Base-by-base conservation (phyloP, 2,888 invertebrate genomes). In the Eremobia ochroleuca region DNA sequence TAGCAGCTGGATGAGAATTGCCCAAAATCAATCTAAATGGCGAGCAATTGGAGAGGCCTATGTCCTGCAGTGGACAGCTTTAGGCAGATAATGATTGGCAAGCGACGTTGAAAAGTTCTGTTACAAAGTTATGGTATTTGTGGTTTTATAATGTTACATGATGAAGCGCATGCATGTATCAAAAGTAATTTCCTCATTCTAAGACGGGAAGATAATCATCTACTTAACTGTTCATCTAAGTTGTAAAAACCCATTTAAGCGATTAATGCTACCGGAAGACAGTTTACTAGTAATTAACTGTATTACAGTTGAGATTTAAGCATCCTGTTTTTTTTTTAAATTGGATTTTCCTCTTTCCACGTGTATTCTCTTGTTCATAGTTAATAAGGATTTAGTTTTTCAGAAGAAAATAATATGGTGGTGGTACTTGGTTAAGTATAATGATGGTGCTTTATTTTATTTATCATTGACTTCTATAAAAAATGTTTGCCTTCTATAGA, bases 181-280 rank as follows among this genome's bases (percentile, higher is more conserved):
- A 81, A 5, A 55, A 58, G 76, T 72, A 21, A 74, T 85, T 86
- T 86, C 78, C 83, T 79, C 66, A 72, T 75, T 67, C 72, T 76
- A 73, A 62, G 55, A 65, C 73, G 66, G 43, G 66, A 67, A 70
- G 70, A 64, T 85, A 77, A 73, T 80, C 52, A 62, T 59, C 52
- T 84, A 77, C 62, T 86, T 67, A 86, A 64, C 37, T 64, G 73
- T 70, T 83, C 49, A 68, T 74, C 74, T 69, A 74, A 65, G 71
- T 83, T 62, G 83, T 74, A 72, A 73, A 43, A 77, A 74, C 15
- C 34, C 70, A 82, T 64, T 87, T 73, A 70, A 64, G 59, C 31
- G 64, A 61, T 83, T 62, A 65, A 73, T 73, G 69, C 55, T 72
- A 55, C 70, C 67, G 86, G 82, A 82, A 82, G 68, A 72, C 40